Conservation (phyloP, 2,113 vertebrate genomes). For the Sinocyclocheilus anshuiensis region DNA sequence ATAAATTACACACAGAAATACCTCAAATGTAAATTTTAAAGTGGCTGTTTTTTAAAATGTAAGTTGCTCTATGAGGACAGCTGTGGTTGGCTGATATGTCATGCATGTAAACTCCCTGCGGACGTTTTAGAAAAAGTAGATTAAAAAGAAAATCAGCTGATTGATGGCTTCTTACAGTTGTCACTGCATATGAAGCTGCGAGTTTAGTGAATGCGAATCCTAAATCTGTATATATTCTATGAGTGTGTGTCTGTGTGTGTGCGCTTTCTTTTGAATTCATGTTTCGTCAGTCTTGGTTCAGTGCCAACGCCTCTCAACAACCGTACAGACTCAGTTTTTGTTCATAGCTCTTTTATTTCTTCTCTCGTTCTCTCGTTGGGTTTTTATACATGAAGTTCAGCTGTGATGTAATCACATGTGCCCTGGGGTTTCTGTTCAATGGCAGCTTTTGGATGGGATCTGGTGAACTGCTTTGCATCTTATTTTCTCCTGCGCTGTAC, state of each 20-base stretch:
- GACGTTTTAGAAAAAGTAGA: neutral
- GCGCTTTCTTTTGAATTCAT: neutral
- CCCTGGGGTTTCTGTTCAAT: neutral
- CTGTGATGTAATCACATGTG: neutral
- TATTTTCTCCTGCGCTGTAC: neutral
- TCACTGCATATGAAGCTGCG: neutral
- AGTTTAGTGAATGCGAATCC: neutral
- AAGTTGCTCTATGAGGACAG: neutral
- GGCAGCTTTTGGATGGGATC: conserved; percentile 2
- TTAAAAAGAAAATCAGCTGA: neutral
- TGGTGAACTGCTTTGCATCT: neutral
- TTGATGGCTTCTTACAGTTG: neutral
- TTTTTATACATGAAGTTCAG: neutral
- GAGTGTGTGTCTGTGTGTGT: neutral
- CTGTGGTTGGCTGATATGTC: too few species aligned
- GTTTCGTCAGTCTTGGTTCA: neutral
- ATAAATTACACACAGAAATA: neutral
- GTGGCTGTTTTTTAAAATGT: neutral
- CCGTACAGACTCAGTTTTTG: neutral
- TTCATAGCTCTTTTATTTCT: neutral
- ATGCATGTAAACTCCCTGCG: neutral
- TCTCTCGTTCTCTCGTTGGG: neutral
- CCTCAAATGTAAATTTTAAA: neutral
- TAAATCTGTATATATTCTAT: too few species aligned
- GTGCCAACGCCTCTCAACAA: neutral